phyloP scores from a whole-genome alignment of 2,113 vertebrate genomes.

The Leptobrachium leishanense region DNA sequence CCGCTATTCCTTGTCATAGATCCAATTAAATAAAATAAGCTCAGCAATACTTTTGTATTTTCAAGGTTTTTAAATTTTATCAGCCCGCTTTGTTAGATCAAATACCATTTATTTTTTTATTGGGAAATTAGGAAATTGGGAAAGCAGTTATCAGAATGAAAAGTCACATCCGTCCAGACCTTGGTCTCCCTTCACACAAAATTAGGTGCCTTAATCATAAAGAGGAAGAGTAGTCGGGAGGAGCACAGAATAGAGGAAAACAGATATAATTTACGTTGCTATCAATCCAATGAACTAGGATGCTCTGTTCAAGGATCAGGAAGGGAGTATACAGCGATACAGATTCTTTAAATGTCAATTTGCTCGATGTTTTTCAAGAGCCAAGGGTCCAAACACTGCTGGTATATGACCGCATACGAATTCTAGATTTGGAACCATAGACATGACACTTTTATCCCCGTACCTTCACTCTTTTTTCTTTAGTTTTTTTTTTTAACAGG shows the following conservation, averaged over 20 bases:
- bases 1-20: too few relatives aligned
- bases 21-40: too few relatives aligned
- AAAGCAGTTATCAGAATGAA: too few relatives aligned
- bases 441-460: conserved; percentile 39
- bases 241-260: neutral
- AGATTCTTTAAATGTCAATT: neutral
- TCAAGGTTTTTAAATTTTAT: too few relatives aligned
- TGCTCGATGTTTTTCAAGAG: too few relatives aligned
- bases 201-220: neutral
- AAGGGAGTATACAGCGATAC: neutral
- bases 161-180: too few relatives aligned
- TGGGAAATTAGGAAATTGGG: too few relatives aligned
- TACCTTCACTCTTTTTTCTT: conserved; percentile 3
- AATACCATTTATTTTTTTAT: neutral
- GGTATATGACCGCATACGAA: neutral
- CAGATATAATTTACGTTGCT: neutral
- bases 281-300: neutral
- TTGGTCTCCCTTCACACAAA: neutral
- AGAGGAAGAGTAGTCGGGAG: neutral
- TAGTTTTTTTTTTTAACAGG: conserved; percentile 5
- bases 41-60: too few relatives aligned
- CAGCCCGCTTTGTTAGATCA: neutral
- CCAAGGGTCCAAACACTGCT: too few relatives aligned
- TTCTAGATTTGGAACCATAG: neutral
- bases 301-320: neutral